Evolutionary conservation across 2,113 vertebrate species (phyloP).

Genomic region (Nymphicus hollandicus): DNA sequence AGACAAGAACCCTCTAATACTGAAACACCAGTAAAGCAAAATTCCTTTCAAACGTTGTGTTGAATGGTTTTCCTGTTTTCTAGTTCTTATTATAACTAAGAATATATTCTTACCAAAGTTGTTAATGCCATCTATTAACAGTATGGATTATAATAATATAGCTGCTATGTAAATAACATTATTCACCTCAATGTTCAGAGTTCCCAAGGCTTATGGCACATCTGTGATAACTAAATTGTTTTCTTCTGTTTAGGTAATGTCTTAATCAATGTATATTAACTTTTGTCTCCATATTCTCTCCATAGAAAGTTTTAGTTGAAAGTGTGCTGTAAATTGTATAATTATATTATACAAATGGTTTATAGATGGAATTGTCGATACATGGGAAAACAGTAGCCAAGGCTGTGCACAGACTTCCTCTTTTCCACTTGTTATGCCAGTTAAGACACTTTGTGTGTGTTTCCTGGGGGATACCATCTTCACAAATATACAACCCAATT

Average conservation of each 20-base stretch:
- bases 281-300: not conserved
- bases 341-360: not conserved
- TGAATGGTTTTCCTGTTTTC: not conserved
- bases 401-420: not conserved
- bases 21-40: not conserved
- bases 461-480: not conserved
- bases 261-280: not conserved
- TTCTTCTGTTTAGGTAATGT: not conserved
- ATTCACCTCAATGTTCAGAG: not conserved
- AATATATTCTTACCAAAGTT: not conserved
- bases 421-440: not conserved
- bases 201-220: not conserved
- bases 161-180: not conserved
- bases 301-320: not conserved
- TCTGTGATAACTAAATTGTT: not conserved
- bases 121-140: not conserved
- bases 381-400: not conserved
- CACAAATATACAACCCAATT: accelerated
- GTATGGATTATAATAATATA: not conserved
- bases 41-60: not conserved
- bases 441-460: not conserved
- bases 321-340: not conserved
- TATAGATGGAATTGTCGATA: not conserved
- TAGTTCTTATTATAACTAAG: not conserved
- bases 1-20: not conserved